phyloP scores from a whole-genome alignment of 2,888 invertebrate species.

The Myathropa florea region DNA sequence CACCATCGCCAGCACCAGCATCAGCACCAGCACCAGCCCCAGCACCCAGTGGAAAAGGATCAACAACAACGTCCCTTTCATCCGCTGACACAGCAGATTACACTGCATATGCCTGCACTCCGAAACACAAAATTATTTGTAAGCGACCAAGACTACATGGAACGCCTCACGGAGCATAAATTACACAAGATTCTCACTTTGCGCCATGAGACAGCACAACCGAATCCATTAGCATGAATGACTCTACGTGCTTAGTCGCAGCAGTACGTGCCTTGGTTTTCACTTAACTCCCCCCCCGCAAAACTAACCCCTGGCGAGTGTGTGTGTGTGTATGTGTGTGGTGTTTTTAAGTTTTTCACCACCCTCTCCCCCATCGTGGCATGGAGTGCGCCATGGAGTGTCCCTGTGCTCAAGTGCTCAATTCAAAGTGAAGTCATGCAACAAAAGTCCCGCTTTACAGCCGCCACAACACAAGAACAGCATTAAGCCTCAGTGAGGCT shows the following conservation, averaged over 20 bases:
- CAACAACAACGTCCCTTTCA: background rate
- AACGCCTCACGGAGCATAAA: background rate
- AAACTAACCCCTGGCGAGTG: background rate
- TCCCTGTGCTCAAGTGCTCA: background rate
- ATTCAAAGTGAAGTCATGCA: background rate
- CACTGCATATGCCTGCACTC: background rate
- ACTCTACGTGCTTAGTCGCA: background rate
- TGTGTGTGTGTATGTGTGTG: background rate
- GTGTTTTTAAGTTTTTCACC: background rate
- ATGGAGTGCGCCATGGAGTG: background rate
- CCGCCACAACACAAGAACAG: slow-evolving; percentile 4
- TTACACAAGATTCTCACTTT: background rate
- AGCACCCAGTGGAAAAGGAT: background rate
- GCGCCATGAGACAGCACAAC: background rate
- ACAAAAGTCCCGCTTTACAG: background rate
- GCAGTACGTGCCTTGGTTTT: background rate
- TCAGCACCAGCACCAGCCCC: too few relatives aligned
- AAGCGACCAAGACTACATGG: background rate
- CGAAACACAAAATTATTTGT: background rate
- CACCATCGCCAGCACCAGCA: background rate
- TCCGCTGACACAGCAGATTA: background rate
- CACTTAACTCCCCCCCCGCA: background rate
- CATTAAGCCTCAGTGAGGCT: background rate
- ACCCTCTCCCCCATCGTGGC: background rate
- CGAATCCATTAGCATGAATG: slow-evolving; percentile 4